Evolutionary conservation across 2,113 vertebrate genomes (phyloP), one percentile per base, ranked within the genome.

Genomic region (Hydropotes inermis): DNA sequence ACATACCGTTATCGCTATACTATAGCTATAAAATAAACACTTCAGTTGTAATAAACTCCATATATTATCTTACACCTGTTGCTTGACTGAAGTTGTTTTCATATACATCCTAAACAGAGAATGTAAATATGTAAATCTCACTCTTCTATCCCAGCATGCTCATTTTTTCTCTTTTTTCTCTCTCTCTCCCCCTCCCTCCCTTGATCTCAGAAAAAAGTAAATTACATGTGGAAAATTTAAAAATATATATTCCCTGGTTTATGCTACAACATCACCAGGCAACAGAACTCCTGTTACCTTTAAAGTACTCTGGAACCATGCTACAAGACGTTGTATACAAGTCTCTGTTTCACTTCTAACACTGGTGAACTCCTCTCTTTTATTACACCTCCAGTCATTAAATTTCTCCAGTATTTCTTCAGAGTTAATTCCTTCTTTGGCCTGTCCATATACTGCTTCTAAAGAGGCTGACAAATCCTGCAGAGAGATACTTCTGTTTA

Each of bases 401-500:
- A 99, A 99, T 11, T 98, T 86, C 23, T 98, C 94, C 98, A 99
- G 98, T 88, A 92, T 89, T 54, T 98, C 95, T 64, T 99, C 98
- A 28, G 97, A 98, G 58, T 97, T 96, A 70, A 88, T 92, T 87
- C 87, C 97, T 97, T 98, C 97, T 74, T 85, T 97, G 87, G 78
- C 76, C 12, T 97, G 93, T 85, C 98, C 98, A 92, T 98, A 98
- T 2, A 93, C 76, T 61, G 95, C 87, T 81, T 98, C 87, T 97
- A 99, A 96, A 78, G 99, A 98, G 52, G 86, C 0, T 74, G 98
- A 97, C 92, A 99, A 96, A 33, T 98, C 97, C 99, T 99, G 81
- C 13, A 54, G 17, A 97, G 39, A 97, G 43, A 97, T 52, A 93
- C 6, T 84, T 70, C 17, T 87, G n/a, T 83, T 94, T 87, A 74